Base-by-base conservation (phyloP, 2,888 invertebrate species). In the Odontomyia ornata region DNA sequence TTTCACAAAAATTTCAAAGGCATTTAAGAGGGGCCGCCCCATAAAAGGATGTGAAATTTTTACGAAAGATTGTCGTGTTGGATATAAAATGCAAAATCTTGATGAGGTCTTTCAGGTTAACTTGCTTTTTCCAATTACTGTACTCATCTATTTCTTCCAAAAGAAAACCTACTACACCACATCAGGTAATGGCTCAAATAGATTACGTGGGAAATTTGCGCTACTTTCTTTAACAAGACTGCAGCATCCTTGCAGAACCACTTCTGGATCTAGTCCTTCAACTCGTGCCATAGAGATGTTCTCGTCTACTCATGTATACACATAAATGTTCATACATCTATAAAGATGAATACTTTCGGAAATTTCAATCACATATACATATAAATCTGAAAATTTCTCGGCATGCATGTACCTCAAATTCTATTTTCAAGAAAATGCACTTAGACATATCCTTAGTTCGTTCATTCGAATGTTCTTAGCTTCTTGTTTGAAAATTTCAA, bases 161-260 rank as follows among this genome's bases (percentile, higher is more conserved):
- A 5, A 36, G 36, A 5, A 36, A 13, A 52, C 60, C 60, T 11
- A n/a, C n/a, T n/a, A 30, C 21, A 28, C 36, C 15, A 18, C 72
- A 56, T 75, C 64, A 21, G 64, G 56, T 79, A 79, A 79, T 79
- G 76, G 65, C 25, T 77, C 75, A 79, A 79, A 79, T 79, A 79
- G 79, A 79, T 79, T 79, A 79, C 76, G 77, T 79, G 79, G 79
- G 77, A 79, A 79, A 77, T 79, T 79, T 75, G 77, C 75, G 76
- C 76, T 79, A 15, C 23, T 72, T 52, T 76, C 64, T 72, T 2
- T 46, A 60, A 23, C 60, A 75, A 56, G 60, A 56, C 3, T 72
- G 28, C 36, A 21, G 28, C 18, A 56, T 72, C 56, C 72, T 72
- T 52, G 23, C 18, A 46, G 47, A 47, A 72, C 56, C 27, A 28